Percentiles rank a stretch among this genome's conserved stretches.
phyloP scores from a whole-genome alignment of 2,113 vertebrate genomes.

The Prolemur simus region DNA sequence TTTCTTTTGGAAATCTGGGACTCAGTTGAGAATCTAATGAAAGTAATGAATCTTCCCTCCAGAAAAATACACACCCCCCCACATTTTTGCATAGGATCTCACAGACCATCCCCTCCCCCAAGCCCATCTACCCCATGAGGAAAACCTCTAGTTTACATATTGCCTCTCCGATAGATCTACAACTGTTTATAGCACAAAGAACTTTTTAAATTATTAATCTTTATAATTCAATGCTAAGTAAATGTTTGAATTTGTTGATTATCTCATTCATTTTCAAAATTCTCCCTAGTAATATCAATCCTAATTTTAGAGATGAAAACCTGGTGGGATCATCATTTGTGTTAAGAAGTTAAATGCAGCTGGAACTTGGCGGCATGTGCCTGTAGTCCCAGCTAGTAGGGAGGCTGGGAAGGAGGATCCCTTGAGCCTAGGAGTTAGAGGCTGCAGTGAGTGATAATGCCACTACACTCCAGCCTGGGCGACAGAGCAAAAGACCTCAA shows the following conservation, averaged over 20 bases:
- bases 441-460: too few species aligned
- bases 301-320: slow-evolving; percentile 39
- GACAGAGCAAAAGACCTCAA: too few species aligned
- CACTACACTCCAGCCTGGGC: too few species aligned
- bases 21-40: neutral
- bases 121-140: neutral
- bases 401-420: too few species aligned
- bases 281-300: neutral
- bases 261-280: slow-evolving; percentile 21
- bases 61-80: neutral
- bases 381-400: too few species aligned
- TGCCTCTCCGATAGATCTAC: neutral
- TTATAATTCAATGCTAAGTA: neutral
- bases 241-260: slow-evolving; percentile 27
- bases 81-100: neutral
- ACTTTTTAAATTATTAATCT: neutral
- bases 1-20: neutral
- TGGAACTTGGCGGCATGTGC: too few species aligned
- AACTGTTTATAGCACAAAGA: neutral
- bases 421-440: too few species aligned
- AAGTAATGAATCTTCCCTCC: neutral
- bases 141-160: neutral
- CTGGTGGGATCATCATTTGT: neutral
- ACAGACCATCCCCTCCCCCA: neutral
- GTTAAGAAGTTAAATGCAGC: neutral